Conservation (phyloP, 1,140 invertebrate species). For the Epicauta chinensis region DNA sequence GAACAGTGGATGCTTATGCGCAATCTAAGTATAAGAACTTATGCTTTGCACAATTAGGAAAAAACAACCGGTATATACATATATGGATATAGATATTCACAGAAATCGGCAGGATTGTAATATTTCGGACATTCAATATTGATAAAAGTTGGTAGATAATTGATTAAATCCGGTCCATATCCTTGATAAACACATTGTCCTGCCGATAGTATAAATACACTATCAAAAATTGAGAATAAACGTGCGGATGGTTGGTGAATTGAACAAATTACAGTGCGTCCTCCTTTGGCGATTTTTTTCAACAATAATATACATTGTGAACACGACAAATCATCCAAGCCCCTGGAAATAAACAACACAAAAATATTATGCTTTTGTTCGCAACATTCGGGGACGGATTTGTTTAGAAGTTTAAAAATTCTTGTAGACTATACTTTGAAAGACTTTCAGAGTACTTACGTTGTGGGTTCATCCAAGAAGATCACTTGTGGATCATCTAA, state of each 20-base stretch:
- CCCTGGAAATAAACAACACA: too few relatives aligned
- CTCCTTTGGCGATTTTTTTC: conserved; percentile 69
- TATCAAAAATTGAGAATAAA: conserved; percentile 69
- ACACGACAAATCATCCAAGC: conserved; percentile 70
- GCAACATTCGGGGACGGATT: too few relatives aligned
- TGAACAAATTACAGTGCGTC: conserved; percentile 83
- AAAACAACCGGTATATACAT: too few relatives aligned
- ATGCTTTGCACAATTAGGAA: too few relatives aligned
- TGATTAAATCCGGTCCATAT: conserved; percentile 56
- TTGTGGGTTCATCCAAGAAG: conserved; percentile 77
- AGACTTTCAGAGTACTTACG: too few relatives aligned
- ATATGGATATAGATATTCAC: conserved; percentile 56
- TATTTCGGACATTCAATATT: conserved; percentile 65
- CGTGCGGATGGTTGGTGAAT: conserved; percentile 85
- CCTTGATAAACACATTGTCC: conserved; percentile 74
- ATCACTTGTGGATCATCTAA: conserved; percentile 92
- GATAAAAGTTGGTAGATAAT: conserved; percentile 55
- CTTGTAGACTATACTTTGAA: too few relatives aligned
- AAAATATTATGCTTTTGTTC: too few relatives aligned
- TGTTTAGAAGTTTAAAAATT: too few relatives aligned
- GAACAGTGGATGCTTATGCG: too few relatives aligned
- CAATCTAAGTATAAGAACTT: too few relatives aligned
- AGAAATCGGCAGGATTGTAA: conserved; percentile 78
- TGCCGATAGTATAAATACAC: conserved; percentile 65
- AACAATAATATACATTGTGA: conserved; percentile 68